Conservation (phyloP, 2,113 vertebrate genomes). For the Bambusicola thoracicus region DNA sequence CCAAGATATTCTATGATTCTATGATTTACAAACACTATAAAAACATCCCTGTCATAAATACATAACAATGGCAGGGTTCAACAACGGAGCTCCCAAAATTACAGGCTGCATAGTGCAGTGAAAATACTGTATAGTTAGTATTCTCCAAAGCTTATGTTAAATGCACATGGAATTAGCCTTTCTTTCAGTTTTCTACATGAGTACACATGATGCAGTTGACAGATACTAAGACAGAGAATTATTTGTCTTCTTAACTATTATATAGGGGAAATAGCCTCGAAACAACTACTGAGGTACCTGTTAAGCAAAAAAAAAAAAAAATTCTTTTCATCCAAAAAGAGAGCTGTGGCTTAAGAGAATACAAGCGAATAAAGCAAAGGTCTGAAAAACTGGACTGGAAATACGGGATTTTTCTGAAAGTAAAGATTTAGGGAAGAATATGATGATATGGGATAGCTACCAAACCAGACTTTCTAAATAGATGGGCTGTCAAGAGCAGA, state of each 20-base stretch:
- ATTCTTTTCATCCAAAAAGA: neutral
- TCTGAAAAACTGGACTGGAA: neutral
- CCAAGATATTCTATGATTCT: neutral
- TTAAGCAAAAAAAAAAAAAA: neutral
- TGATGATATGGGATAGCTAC: neutral
- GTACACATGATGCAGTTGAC: neutral
- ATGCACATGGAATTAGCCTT: neutral
- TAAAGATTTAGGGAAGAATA: neutral
- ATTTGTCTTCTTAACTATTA: neutral
- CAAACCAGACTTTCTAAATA: neutral
- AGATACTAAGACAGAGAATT: accelerated
- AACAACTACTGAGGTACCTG: neutral
- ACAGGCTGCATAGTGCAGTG: neutral
- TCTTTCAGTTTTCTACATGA: neutral
- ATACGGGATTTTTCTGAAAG: neutral
- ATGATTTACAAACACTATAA: neutral
- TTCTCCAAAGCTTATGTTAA: neutral
- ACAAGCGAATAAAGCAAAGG: accelerated
- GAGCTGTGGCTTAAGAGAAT: neutral
- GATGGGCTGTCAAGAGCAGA: neutral
- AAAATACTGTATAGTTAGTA: neutral
- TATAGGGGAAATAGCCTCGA: neutral
- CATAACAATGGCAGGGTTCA: neutral
- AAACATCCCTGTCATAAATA: neutral
- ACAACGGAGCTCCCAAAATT: neutral